A percentile compares a stretch with the other conserved stretches of the same genome.
Conservation (phyloP, 2,113 vertebrate genomes). For the Fregetta grallaria region DNA sequence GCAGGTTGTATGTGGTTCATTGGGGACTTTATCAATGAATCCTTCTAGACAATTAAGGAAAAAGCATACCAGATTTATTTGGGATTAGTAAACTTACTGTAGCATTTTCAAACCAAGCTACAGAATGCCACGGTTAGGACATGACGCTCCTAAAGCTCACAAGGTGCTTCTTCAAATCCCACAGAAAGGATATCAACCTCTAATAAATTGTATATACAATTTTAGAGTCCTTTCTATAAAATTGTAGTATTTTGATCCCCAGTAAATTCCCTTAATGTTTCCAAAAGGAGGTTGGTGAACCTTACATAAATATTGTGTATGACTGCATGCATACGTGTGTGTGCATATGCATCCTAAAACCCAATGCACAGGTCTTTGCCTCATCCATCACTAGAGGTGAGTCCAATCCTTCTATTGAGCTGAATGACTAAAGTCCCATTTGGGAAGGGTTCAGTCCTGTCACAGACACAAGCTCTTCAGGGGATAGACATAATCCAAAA, state of each 20-base stretch:
- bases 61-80: background rate
- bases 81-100: background rate
- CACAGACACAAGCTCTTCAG: background rate
- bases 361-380: background rate
- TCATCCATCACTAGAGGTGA: background rate
- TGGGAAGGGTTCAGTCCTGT: background rate
- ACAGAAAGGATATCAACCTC: background rate
- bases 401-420: background rate
- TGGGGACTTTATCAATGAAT: background rate
- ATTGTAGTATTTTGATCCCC: background rate
- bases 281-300: background rate
- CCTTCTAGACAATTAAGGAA: background rate
- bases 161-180: background rate
- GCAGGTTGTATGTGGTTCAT: background rate
- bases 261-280: background rate
- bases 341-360: background rate
- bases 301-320: background rate
- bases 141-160: background rate
- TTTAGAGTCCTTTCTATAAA: background rate
- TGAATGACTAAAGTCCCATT: background rate
- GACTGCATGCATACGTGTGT: fast-evolving
- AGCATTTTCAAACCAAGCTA: background rate
- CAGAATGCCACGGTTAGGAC: background rate
- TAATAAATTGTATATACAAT: background rate
- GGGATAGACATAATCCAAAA: background rate